Conservation (phyloP, 2,113 vertebrate species). For the Callithrix jacchus region DNA sequence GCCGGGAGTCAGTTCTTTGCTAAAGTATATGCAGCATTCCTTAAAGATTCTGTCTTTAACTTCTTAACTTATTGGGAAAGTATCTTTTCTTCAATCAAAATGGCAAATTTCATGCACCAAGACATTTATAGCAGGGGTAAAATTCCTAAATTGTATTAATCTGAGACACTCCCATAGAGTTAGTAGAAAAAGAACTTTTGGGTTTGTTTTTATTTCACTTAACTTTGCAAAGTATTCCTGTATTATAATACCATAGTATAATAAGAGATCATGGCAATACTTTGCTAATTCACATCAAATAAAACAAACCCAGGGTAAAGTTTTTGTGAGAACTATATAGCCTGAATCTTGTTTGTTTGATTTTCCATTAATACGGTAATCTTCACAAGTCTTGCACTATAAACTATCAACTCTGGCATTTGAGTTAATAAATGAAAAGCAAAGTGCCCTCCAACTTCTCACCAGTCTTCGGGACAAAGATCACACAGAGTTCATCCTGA, state of each 20-base stretch:
- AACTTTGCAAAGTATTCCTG: not conserved
- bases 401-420: not conserved
- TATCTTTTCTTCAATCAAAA: constrained; percentile 27
- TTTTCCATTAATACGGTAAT: not conserved
- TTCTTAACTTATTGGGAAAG: not conserved
- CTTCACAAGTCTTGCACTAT: not conserved
- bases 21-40: not conserved
- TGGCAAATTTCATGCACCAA: not conserved
- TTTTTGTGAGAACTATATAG: not conserved
- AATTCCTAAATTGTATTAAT: not conserved
- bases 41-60: not conserved
- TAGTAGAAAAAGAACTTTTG: not conserved
- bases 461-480: constrained; percentile 58
- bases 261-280: not conserved
- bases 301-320: not conserved
- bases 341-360: constrained; percentile 11
- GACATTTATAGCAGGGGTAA: not conserved
- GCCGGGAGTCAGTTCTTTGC: not conserved
- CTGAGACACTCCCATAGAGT: not conserved
- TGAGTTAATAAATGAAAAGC: constrained; percentile 50
- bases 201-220: constrained; percentile 30
- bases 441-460: constrained; percentile 60
- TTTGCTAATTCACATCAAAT: not conserved
- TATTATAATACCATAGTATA: not conserved
- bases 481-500: constrained; percentile 74